phyloP scores from a whole-genome alignment of 2,113 vertebrate genomes.

The Spea bombifrons region DNA sequence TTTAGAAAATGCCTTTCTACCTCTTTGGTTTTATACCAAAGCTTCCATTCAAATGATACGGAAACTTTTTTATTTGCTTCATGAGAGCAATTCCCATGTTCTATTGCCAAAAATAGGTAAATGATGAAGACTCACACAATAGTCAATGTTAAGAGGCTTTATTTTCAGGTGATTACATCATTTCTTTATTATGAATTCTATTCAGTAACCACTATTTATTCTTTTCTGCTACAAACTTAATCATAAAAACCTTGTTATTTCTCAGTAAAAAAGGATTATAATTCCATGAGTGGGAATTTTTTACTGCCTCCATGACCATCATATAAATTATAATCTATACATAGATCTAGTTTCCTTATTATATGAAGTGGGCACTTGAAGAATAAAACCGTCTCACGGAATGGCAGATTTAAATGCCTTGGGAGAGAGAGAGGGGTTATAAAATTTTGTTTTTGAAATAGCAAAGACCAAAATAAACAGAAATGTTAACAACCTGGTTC shows the following conservation, averaged over 20 bases:
- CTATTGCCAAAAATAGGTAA: neutral
- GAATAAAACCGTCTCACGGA: neutral
- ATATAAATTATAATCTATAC: neutral
- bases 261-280: neutral
- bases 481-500: too few relatives aligned
- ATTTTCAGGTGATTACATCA: slow-evolving; percentile 2
- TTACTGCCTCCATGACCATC: neutral
- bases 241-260: neutral
- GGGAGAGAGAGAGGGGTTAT: neutral
- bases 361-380: neutral
- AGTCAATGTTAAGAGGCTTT: neutral
- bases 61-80: neutral
- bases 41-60: neutral
- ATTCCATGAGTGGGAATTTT: neutral
- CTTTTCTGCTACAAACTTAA: neutral
- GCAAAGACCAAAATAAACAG: too few relatives aligned
- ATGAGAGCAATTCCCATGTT: neutral
- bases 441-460: too few relatives aligned
- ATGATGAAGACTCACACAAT: neutral
- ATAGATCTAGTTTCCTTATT: neutral
- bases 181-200: neutral
- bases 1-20: neutral
- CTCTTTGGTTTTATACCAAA: neutral
- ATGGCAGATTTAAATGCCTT: neutral
- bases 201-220: neutral